Conservation (phyloP, 2,113 vertebrate species). For the Neodon shergylaensis region DNA sequence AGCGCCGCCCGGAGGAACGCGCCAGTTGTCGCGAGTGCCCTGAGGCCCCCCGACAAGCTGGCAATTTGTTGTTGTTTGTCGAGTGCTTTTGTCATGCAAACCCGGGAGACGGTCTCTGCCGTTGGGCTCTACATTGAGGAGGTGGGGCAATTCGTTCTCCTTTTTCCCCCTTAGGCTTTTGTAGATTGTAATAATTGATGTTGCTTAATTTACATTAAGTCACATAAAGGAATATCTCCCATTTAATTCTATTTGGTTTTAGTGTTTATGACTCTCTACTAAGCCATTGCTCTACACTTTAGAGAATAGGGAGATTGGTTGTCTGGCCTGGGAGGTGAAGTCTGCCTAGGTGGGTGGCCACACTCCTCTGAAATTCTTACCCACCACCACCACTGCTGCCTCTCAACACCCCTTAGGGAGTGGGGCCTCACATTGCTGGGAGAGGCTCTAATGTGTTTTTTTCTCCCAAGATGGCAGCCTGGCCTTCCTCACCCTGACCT, state of each 20-base stretch:
- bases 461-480: not conserved
- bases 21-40: slow-evolving; percentile 86
- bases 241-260: slow-evolving; percentile 81
- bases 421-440: not conserved
- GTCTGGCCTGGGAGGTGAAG: not conserved
- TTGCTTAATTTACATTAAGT: slow-evolving; percentile 28
- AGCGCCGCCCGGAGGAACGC: slow-evolving; percentile 70
- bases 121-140: not conserved
- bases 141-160: slow-evolving; percentile 47
- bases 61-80: slow-evolving; percentile 90
- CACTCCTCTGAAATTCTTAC: not conserved
- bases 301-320: not conserved
- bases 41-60: slow-evolving; percentile 85
- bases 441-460: not conserved
- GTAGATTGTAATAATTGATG: slow-evolving; percentile 41
- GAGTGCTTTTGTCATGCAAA: slow-evolving; percentile 90
- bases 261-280: slow-evolving; percentile 73
- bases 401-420: no score
- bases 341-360: not conserved
- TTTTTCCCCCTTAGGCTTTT: slow-evolving; percentile 59
- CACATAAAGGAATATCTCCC: slow-evolving; percentile 79
- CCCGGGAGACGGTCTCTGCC: slow-evolving; percentile 70
- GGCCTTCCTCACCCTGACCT: not conserved
- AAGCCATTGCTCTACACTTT: slow-evolving; percentile 31
- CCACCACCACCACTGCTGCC: not conserved